phyloP scores from a whole-genome alignment of 1,140 invertebrate genomes.

The Caenorhabditis briggsae region DNA sequence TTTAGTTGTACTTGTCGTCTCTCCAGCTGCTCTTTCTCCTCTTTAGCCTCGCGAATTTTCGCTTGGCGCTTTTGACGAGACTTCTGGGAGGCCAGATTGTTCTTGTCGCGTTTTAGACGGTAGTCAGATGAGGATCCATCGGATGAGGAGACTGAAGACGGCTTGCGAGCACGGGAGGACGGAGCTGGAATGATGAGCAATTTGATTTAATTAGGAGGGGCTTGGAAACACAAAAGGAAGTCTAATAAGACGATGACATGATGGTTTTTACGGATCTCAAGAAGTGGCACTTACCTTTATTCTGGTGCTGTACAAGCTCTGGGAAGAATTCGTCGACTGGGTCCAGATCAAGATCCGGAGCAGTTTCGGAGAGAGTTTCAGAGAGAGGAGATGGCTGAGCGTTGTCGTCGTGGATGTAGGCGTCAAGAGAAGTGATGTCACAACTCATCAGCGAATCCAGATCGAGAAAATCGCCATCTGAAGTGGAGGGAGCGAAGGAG shows the following conservation, averaged over 20 bases:
- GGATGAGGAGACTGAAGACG: slow-evolving; percentile 15
- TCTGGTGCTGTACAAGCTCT: neutral
- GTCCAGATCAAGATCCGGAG: slow-evolving; percentile 30
- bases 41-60: slow-evolving; percentile 47
- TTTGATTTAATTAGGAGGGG: neutral
- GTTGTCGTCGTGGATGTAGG: slow-evolving; percentile 32
- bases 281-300: neutral
- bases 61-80: slow-evolving; percentile 55
- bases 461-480: slow-evolving; percentile 52
- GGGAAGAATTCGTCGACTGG: slow-evolving; percentile 56
- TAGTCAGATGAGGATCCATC: slow-evolving; percentile 46
- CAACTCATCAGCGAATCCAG: slow-evolving; percentile 57
- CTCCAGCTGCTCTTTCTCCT: slow-evolving; percentile 42
- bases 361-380: neutral
- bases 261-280: neutral
- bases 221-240: neutral
- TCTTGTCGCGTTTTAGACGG: slow-evolving; percentile 55
- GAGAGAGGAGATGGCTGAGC: slow-evolving; percentile 3
- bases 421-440: slow-evolving; percentile 57
- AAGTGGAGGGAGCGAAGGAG: neutral
- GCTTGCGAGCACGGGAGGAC: neutral
- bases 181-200: neutral
- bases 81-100: slow-evolving; percentile 55
- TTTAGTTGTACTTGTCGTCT: slow-evolving; percentile 54
- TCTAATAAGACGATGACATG: neutral